Base-by-base conservation (phyloP, 1,140 invertebrate genomes). In the Polypedilum vanderplanki region DNA sequence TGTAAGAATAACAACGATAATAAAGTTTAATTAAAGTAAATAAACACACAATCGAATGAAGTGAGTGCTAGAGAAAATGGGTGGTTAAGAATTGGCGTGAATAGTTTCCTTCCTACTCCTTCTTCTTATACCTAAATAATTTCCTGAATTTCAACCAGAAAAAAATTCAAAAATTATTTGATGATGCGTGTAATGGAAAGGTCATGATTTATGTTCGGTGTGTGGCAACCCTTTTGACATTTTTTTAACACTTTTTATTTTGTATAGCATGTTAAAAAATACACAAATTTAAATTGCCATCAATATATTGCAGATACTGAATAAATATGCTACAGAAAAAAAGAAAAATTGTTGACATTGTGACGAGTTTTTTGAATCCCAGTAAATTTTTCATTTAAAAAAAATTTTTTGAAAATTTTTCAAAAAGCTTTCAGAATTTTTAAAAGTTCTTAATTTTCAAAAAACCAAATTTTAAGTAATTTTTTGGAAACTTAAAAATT, bases 1-100 rank as follows among this genome's bases (percentile, higher is more conserved):
- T n/a, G 3, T 15, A 18, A 70, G 18, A 9, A 20, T 18, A 70
- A 70, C 65, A 70, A 70, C 17, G 20, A 70, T 22, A 70, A 70
- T 70, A 70, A 70, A 70, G 65, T 70, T 70, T 70, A 70, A 70
- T 70, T 70, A 70, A 70, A 20, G 65, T 20, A 70, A 70, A 70
- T 70, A 70, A 70, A 70, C 46, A 57, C 18, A 70, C 65, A 70
- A 70, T 70, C 65, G 65, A 70, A 70, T 20, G 20, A 18, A 18
- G 24, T 33, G 24, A 33, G 24, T 33, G 24, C 24, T 1, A 57
- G 10, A n/a, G n/a, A n/a, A n/a, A 67, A 67, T 67, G 18, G 64
- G n/a, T 67, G n/a, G 64, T 17, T 18, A 17, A n/a, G 64, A 15
- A 70, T 20, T 57, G 46, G 46, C 12, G 15, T 57, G n/a, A n/a